These are phyloP conservation scores for Hypomecis atomaria DNA, from an alignment of 2,888 invertebrate genomes.

Conservation along the genomic window DNA sequence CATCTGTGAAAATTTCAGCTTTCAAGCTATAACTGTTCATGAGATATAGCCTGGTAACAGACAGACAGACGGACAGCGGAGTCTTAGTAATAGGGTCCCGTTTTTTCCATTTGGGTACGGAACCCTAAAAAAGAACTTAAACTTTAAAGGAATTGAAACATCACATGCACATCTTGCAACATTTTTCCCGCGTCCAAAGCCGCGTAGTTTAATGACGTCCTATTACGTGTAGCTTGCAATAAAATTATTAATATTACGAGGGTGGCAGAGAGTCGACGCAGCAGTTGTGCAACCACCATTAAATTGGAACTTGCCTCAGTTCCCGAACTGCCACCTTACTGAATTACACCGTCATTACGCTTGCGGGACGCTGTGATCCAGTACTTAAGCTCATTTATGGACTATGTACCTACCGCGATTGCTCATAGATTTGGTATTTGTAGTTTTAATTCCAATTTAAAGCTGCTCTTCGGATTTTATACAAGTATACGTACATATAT, in stretches of 20 bases:
- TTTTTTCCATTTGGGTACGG: no score
- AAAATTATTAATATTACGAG: conserved; percentile 71
- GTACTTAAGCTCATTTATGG: conserved; percentile 11
- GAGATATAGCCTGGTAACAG: no score
- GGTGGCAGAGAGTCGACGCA: conserved; percentile 57
- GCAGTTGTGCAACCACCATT: conserved; percentile 82
- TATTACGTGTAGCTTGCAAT: conserved; percentile 63
- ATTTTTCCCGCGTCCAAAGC: conserved; percentile 19
- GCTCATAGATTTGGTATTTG: no score
- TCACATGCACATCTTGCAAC: conserved; percentile 9
- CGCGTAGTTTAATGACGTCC: conserved; percentile 26
- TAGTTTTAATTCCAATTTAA: no score
- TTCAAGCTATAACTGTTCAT: no score
- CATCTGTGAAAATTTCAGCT: no score
- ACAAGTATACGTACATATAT: no score
- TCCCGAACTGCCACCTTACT: conserved; percentile 73
- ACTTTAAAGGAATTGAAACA: neutral
- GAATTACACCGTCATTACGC: conserved; percentile 65
- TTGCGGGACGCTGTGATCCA: conserved; percentile 15
- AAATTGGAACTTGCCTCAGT: conserved; percentile 80
- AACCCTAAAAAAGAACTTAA: no score
- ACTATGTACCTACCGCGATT: no score
- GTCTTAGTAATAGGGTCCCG: no score
- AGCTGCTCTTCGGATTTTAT: no score
- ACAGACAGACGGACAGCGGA: no score